These are phyloP conservation scores for Nomada lathburiana DNA, from an alignment of 2,888 invertebrate species.

Conservation along the genomic window DNA sequence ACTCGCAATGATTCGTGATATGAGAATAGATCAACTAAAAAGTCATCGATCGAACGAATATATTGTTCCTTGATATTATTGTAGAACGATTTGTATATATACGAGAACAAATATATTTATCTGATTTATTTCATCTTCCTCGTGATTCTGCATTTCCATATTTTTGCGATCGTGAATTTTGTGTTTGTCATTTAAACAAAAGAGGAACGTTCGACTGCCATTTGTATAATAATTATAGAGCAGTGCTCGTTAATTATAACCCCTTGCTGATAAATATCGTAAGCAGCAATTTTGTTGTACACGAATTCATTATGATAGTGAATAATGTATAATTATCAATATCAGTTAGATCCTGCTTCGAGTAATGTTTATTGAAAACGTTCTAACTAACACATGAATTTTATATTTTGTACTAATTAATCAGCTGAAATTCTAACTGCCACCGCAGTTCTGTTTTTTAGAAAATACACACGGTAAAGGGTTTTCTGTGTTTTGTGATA, in stretches of 20 bases:
- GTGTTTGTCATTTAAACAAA: background rate
- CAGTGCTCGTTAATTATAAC: conserved; percentile 1
- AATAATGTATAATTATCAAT: too few species aligned
- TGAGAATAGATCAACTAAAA: conserved; percentile 72
- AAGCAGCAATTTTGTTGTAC: background rate
- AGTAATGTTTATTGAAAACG: too few species aligned
- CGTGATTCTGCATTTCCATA: conserved; percentile 19
- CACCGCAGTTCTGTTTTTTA: too few species aligned
- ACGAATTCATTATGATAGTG: too few species aligned
- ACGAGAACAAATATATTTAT: conserved; percentile 78
- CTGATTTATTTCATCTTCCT: conserved; percentile 44
- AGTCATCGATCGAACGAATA: conserved; percentile 79
- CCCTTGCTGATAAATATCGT: conserved; percentile 1
- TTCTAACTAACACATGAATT: too few species aligned
- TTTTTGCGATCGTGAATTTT: background rate
- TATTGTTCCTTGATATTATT: conserved; percentile 79
- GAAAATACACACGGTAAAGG: too few species aligned
- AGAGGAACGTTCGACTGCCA: background rate
- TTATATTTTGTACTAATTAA: too few species aligned
- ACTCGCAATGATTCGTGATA: conserved; percentile 82
- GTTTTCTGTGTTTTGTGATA: too few species aligned
- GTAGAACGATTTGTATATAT: conserved; percentile 82
- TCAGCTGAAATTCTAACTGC: too few species aligned
- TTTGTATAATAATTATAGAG: background rate
- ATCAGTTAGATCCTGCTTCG: too few species aligned